phyloP scores from a whole-genome alignment of 2,797 vertebrate species.

The Picus viridis region DNA sequence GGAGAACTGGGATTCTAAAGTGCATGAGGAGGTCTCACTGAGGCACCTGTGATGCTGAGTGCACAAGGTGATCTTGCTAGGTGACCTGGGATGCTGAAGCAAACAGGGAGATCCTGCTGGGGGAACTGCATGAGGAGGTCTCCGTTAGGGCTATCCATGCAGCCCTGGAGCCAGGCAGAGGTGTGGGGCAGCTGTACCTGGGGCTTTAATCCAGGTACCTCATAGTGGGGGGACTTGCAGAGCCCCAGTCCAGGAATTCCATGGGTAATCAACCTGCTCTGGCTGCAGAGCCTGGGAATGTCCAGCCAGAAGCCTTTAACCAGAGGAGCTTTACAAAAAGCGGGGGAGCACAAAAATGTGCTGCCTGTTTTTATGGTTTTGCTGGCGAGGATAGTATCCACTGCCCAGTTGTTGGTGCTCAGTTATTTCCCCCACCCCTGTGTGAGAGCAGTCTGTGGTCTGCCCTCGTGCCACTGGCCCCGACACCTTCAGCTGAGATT shows the following conservation, averaged over 20 bases:
- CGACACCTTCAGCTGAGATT: fast-evolving
- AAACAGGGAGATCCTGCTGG: neutral
- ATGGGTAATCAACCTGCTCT: neutral
- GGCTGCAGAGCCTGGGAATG: neutral
- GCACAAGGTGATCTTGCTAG: too few species aligned
- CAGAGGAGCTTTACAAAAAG: neutral
- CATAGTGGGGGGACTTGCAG: fast-evolving
- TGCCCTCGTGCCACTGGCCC: neutral
- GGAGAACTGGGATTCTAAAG: neutral
- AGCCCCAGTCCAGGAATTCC: neutral
- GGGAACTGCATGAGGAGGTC: neutral
- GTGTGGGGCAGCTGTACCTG: fast-evolving
- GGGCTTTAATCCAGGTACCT: neutral
- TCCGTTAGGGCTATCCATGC: neutral
- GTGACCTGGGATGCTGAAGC: neutral
- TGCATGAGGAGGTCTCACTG: fast-evolving
- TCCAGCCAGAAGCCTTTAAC: neutral
- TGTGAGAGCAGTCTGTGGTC: neutral
- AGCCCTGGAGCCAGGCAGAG: neutral
- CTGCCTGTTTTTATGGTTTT: neutral
- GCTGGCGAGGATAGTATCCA: fast-evolving
- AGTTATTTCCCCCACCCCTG: neutral
- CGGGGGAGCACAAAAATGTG: neutral
- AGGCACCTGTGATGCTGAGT: neutral
- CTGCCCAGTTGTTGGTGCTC: neutral